Evolutionary conservation across 2,888 invertebrate species (phyloP), one percentile per base, ranked within the genome.

Genomic region (Leptinotarsa haldemani): DNA sequence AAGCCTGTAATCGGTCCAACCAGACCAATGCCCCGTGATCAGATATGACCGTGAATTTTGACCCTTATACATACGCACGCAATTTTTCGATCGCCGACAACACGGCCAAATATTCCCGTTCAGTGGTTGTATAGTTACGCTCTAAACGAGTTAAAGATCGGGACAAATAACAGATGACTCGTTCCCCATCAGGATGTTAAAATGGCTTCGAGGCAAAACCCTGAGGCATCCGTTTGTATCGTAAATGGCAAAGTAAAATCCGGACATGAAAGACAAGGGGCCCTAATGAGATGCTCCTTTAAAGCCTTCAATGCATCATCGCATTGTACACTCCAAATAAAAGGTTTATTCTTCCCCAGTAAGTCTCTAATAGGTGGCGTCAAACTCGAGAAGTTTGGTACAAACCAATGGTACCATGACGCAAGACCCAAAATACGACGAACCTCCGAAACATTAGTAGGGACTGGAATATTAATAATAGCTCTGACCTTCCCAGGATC

Each of bases 401-500:
- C 53, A 64, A 75, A 67, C 40, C 70, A 4, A 4, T 73, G 2
- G 61, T 73, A 75, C 72, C 73, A 73, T n/a, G 70, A 73, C 1
- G 68, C 47, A 18, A 61, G 40, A 20, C 67, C 75, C 20, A 72
- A 53, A 40, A 74, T 18, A 22, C 73, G 48, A 13, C 70, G 46
- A 53, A 73, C 65, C 30, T 75, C 75, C 1, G 30, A 46, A 18
- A 73, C 69, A 48, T 65, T 69, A 13, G 20, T 65, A 53, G 65
- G 70, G 15, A 68, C 16, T 20, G 65, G 68, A 16, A 68, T 65
- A 16, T 74, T 56, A 2, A 63, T n/a, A 1, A 76, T 69, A 2
- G 71, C 72, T 61, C 69, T 61, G 13, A 76, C 65, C 58, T 76
- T 76, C 0, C 16, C 58, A 1, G 74, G 73, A 64, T 76, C 74